A percentile compares a stretch with the other conserved stretches of the same genome.
phyloP scores from a whole-genome alignment of 2,797 vertebrate species.

The Phoeniculus purpureus region DNA sequence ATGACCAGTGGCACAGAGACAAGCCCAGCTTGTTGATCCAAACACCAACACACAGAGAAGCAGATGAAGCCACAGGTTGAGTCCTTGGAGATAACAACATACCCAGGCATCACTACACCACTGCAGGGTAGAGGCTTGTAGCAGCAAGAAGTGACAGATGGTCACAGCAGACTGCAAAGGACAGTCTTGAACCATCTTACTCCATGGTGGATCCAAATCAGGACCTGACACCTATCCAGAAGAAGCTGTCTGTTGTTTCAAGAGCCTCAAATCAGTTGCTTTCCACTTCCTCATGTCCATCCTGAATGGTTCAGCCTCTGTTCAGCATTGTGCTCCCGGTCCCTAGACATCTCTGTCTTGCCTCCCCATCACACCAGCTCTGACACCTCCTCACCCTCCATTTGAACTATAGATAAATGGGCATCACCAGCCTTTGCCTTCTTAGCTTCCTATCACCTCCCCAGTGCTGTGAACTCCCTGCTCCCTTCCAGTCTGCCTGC shows the following conservation, averaged over 20 bases:
- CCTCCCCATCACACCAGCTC: background rate
- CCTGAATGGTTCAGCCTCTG: background rate
- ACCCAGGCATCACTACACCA: background rate
- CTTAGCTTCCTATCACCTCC: background rate
- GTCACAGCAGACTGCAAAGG: background rate
- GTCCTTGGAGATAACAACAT: background rate
- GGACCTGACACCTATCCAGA: background rate
- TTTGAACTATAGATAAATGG: fast-evolving
- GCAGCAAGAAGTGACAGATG: background rate
- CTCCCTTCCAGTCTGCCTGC: background rate
- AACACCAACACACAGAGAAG: background rate
- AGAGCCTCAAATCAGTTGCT: background rate
- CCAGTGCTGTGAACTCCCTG: background rate
- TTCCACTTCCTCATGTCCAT: background rate
- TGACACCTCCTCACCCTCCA: background rate
- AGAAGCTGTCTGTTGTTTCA: background rate
- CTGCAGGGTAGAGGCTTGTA: background rate
- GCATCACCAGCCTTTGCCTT: background rate
- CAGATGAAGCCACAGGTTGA: background rate
- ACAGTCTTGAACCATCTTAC: background rate
- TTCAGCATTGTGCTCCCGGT: background rate
- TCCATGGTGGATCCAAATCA: background rate
- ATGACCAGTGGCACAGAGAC: background rate
- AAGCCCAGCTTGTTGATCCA: background rate
- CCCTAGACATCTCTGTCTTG: background rate